Percentiles rank a stretch among this genome's conserved stretches.
phyloP scores from a whole-genome alignment of 1,140 invertebrate genomes.

The Orius insidiosus region DNA sequence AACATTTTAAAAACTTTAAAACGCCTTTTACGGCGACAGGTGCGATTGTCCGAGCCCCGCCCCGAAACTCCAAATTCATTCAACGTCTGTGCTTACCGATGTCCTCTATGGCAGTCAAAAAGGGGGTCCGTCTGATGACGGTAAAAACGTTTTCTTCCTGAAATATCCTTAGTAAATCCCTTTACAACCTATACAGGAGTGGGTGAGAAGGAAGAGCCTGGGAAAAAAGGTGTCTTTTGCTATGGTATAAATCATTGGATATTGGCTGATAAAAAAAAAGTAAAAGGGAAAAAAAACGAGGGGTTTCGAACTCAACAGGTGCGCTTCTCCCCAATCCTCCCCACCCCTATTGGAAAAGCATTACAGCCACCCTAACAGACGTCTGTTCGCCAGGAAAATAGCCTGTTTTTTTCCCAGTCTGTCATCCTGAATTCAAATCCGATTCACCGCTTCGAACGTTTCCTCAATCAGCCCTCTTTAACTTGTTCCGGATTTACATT shows the following conservation, averaged over 20 bases:
- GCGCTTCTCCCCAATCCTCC: background rate
- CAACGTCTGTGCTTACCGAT: too few species aligned
- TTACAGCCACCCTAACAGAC: slow-evolving; percentile 10
- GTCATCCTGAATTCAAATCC: slow-evolving; percentile 12
- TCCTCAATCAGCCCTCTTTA: slow-evolving; percentile 11
- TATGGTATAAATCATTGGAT: slow-evolving; percentile 1
- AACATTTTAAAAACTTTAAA: too few species aligned
- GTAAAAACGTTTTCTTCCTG: too few species aligned
- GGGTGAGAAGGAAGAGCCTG: too few species aligned
- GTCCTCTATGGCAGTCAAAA: too few species aligned
- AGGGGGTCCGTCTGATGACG: too few species aligned
- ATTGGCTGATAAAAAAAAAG: slow-evolving; percentile 9
- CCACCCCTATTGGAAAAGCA: slow-evolving; percentile 10
- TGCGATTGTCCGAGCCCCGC: too few species aligned
- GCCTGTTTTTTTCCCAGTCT: slow-evolving; percentile 10
- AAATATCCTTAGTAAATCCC: too few species aligned
- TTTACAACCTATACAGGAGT: too few species aligned
- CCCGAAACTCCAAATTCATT: too few species aligned
- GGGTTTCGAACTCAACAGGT: slow-evolving; percentile 5
- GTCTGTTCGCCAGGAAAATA: slow-evolving; percentile 10
- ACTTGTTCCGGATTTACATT: slow-evolving; percentile 7
- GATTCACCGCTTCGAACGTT: slow-evolving; percentile 6
- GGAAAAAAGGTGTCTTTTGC: too few species aligned
- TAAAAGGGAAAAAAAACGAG: background rate
- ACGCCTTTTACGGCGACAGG: too few species aligned